Conservation (phyloP, 2,113 vertebrate species). For the Gymnobelideus leadbeateri region DNA sequence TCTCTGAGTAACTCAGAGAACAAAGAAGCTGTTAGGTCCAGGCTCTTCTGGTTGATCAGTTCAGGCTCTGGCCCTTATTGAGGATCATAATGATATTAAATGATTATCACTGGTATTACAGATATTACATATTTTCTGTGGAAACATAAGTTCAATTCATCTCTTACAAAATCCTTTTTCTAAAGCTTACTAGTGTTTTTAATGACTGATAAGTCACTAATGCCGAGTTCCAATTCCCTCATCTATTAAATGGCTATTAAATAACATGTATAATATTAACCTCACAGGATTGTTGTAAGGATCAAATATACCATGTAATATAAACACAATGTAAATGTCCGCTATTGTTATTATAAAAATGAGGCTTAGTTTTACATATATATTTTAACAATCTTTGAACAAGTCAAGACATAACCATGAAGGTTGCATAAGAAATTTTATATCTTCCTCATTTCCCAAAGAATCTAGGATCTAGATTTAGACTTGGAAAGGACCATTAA, state of each 20-base stretch:
- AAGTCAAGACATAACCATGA: background rate
- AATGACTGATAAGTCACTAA: background rate
- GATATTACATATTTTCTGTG: too few relatives aligned
- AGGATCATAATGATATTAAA: too few relatives aligned
- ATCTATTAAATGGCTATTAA: background rate
- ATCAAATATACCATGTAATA: background rate
- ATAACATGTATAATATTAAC: background rate
- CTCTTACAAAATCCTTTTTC: background rate
- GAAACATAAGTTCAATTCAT: too few relatives aligned
- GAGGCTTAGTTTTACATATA: background rate
- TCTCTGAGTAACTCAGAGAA: too few relatives aligned
- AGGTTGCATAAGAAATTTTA: background rate
- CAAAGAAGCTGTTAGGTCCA: too few relatives aligned
- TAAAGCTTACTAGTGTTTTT: background rate
- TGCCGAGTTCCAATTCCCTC: background rate
- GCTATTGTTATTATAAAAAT: background rate
- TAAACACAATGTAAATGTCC: background rate
- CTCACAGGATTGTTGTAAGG: background rate
- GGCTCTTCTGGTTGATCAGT: too few relatives aligned
- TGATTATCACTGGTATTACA: too few relatives aligned
- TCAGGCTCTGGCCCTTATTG: too few relatives aligned
- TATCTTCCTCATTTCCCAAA: background rate
- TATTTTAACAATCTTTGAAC: background rate
- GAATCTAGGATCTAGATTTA: background rate
- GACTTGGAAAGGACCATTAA: background rate